Evolutionary conservation across 2,888 invertebrate species (phyloP), one percentile per base, ranked within the genome.

Genomic region (Electrophaes corylata): DNA sequence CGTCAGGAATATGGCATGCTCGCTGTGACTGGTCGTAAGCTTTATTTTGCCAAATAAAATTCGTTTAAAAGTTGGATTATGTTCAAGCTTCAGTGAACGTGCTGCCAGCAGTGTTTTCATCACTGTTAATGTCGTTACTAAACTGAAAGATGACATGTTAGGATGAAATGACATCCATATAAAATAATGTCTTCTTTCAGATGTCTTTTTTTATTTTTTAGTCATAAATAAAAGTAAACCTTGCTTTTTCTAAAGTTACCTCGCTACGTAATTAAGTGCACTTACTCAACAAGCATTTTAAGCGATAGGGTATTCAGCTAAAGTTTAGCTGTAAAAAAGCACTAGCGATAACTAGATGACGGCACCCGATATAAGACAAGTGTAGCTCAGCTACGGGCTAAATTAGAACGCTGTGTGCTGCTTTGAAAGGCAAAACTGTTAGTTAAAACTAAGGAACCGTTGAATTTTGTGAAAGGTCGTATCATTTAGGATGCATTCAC

Each of bases 21-120:
- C 67, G 61, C 71, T 67, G 71, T 72, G 71, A 75, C 67, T 64
- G 50, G 70, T 64, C 67, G 63, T 76, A 69, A 74, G 76, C 72
- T 78, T 85, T 86, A 85, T 84, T 83, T 83, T 71, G 71, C 62
- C 72, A 76, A 79, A 81, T 83, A 79, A 81, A 88, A 82, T 83
- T 76, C 82, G 78, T 80, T 86, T 86, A 83, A 86, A 83, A 86
- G 74, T 88, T 88, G 88, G 85, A 87, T 72, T 70, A 67, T 71
- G 72, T 86, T 88, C 87, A 87, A 81, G 74, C 67, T 77, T 66
- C 65, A 74, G 70, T 57, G 64, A 65, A 74, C 71, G 72, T 70
- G 78, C 81, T 70, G 79, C 81, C 78, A 78, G 74, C 66, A 64
- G 64, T 69, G 73, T 75, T 72, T 79, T 79, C 78, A 83, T 83